phyloP scores from a whole-genome alignment of 2,888 invertebrate species.

The Agonopterix heracliana region DNA sequence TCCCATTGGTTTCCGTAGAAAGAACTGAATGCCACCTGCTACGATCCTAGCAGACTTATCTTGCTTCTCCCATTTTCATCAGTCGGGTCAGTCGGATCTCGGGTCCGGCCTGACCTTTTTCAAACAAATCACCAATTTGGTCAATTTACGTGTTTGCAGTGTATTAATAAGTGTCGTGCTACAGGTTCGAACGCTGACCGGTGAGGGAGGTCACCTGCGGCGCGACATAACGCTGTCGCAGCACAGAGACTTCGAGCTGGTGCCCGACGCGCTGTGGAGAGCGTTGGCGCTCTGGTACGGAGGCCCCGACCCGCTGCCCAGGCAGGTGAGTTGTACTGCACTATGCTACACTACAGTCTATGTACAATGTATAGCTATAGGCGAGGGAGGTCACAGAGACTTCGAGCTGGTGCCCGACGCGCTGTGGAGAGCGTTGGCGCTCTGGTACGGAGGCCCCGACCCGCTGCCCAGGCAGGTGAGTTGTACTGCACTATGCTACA shows the following conservation, averaged over 20 bases:
- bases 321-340: constrained; percentile 70
- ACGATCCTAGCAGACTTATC: too few species aligned
- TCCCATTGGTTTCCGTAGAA: too few species aligned
- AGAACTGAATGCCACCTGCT: too few species aligned
- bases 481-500: neutral
- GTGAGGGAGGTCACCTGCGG: constrained; percentile 90
- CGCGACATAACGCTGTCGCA: constrained; percentile 84
- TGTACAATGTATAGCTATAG: too few species aligned
- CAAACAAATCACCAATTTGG: too few species aligned
- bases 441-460: constrained; percentile 89
- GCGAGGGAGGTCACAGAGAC: constrained; percentile 91
- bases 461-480: constrained; percentile 84
- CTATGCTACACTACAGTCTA: too few species aligned
- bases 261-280: constrained; percentile 92
- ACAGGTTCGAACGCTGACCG: constrained; percentile 83
- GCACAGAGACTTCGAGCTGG: constrained; percentile 88
- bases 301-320: constrained; percentile 84
- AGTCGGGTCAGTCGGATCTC: too few species aligned
- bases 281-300: constrained; percentile 92
- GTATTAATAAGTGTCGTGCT: neutral
- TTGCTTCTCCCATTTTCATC: too few species aligned
- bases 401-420: constrained; percentile 91
- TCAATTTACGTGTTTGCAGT: too few species aligned
- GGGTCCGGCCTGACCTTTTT: too few species aligned
- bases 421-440: constrained; percentile 89